Evolutionary conservation across 2,888 invertebrate genomes (phyloP).

Genomic region (Tolmerus cingulatus): DNA sequence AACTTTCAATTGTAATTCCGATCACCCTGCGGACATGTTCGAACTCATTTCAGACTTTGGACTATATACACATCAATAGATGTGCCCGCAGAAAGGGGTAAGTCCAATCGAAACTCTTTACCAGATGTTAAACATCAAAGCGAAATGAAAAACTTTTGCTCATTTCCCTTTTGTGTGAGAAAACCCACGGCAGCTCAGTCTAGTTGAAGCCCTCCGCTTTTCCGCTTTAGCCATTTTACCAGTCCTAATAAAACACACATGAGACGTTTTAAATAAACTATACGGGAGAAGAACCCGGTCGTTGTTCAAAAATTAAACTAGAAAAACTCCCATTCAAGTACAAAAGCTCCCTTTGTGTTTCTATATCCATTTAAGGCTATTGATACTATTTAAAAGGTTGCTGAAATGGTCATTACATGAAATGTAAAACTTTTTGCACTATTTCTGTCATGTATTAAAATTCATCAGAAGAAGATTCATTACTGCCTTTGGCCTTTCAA

Average conservation of each 20-base stretch:
- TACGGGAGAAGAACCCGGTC: neutral
- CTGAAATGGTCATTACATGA: neutral
- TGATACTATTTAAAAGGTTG: neutral
- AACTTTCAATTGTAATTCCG: slow-evolving; percentile 54
- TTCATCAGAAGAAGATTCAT: neutral
- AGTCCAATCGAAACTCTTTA: slow-evolving; percentile 48
- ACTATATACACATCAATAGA: slow-evolving; percentile 41
- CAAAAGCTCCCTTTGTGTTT: neutral
- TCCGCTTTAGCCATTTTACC: neutral
- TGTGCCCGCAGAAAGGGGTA: slow-evolving; percentile 36
- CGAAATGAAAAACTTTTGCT: slow-evolving; percentile 48
- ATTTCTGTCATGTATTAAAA: neutral
- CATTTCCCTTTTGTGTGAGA: slow-evolving; percentile 44
- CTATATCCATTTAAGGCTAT: neutral
- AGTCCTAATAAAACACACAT: neutral
- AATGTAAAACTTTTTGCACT: neutral
- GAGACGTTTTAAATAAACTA: slow-evolving; percentile 16
- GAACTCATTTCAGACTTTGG: slow-evolving; percentile 51
- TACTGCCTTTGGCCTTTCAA: too few species aligned
- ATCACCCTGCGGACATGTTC: slow-evolving; percentile 50
- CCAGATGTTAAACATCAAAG: slow-evolving; percentile 47
- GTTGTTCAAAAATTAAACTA: neutral
- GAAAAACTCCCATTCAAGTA: neutral
- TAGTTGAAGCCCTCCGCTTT: neutral
- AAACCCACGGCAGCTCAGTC: neutral